These are phyloP conservation scores for Celastrina argiolus DNA, from an alignment of 2,888 invertebrate genomes.

Conservation along the genomic window DNA sequence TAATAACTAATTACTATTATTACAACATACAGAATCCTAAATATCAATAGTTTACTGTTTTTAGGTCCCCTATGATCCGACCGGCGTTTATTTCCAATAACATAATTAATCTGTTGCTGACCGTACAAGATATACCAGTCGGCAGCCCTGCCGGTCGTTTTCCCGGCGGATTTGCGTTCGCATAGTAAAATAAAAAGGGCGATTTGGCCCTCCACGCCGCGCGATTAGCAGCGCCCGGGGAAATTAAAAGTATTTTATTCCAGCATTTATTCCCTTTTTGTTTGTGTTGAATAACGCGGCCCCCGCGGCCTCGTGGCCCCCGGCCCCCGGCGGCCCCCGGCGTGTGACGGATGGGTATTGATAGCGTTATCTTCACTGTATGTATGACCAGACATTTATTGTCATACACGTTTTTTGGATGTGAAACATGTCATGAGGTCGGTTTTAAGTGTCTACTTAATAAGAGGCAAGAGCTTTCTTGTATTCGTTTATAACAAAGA, in stretches of 20 bases:
- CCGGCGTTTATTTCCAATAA: neutral
- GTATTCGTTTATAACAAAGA: too few relatives aligned
- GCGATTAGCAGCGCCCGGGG: constrained; percentile 76
- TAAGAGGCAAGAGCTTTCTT: too few relatives aligned
- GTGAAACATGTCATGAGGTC: neutral
- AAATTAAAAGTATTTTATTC: constrained; percentile 77
- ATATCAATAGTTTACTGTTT: too few relatives aligned
- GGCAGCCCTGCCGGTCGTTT: constrained; percentile 45
- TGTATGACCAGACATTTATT: constrained; percentile 15
- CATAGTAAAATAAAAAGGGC: constrained; percentile 75
- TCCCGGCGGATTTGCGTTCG: constrained; percentile 75
- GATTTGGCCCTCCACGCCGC: constrained; percentile 71
- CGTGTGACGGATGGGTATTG: constrained; percentile 38
- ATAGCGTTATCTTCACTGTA: constrained; percentile 33
- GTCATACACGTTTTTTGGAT: neutral
- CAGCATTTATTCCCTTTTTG: constrained; percentile 72
- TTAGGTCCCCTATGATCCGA: too few relatives aligned
- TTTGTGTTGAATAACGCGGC: constrained; percentile 64
- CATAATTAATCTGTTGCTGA: neutral
- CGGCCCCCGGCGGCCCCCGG: constrained; percentile 25
- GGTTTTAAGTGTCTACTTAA: neutral
- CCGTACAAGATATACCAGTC: neutral
- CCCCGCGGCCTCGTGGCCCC: constrained; percentile 40
- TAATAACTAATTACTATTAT: too few relatives aligned
- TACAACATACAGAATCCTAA: too few relatives aligned